A percentile compares a stretch with the other conserved stretches of the same genome.
These are phyloP conservation scores for Pimpla rufipes DNA, from an alignment of 2,888 invertebrate species.

Conservation along the genomic window DNA sequence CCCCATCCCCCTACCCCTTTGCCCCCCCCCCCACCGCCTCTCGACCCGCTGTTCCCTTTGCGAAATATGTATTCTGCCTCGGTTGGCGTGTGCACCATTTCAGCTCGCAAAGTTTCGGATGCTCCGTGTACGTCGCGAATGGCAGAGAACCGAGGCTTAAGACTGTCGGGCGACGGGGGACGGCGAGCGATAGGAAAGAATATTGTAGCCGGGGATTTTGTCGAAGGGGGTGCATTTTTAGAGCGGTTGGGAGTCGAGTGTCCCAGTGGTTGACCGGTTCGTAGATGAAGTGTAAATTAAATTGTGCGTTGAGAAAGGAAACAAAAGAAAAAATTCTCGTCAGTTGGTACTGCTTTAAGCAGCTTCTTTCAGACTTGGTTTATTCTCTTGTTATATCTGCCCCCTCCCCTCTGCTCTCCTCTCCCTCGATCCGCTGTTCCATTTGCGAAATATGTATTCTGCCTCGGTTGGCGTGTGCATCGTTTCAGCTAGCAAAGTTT, in stretches of 20 bases:
- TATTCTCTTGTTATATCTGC: conserved; percentile 66
- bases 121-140: conserved; percentile 29
- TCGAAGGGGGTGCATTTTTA: neutral
- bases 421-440: conserved; percentile 51
- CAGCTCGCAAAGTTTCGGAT: conserved; percentile 47
- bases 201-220: neutral
- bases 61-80: conserved; percentile 56
- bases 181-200: conserved; percentile 3
- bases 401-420: neutral
- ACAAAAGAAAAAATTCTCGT: no score
- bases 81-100: conserved; percentile 56
- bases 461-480: conserved; percentile 39
- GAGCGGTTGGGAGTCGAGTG: neutral
- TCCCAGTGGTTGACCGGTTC: neutral
- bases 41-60: conserved; percentile 56
- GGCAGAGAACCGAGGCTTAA: conserved; percentile 7
- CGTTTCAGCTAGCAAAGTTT: conserved; percentile 58
- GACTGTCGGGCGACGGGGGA: conserved; percentile 25
- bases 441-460: conserved; percentile 60
- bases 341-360: no score
- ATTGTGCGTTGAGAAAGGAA: no score
- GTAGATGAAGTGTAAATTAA: no score
- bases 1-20: conserved; percentile 9
- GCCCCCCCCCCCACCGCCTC: conserved; percentile 31
- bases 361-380: no score